Conservation (phyloP, 2,888 invertebrate species). For the Diaphora mendica region DNA sequence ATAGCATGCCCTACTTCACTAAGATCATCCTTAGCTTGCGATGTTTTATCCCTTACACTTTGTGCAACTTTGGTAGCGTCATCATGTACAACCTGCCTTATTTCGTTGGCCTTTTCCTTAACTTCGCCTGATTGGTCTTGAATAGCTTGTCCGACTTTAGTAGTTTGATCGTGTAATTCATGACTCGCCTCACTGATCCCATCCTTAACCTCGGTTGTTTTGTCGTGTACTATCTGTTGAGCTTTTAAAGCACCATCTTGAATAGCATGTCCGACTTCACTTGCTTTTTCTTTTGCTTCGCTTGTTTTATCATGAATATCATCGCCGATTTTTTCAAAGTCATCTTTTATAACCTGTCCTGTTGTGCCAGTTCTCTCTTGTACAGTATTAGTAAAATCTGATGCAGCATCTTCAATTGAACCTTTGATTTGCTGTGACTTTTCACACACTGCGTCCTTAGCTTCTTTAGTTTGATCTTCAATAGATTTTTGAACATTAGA, state of each 20-base stretch:
- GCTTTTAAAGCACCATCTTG: slow-evolving; percentile 54
- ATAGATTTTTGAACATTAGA: slow-evolving; percentile 50
- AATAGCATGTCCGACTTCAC: slow-evolving; percentile 37
- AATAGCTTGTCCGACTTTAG: slow-evolving; percentile 55
- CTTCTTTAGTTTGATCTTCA: slow-evolving; percentile 54
- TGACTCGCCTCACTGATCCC: slow-evolving; percentile 40
- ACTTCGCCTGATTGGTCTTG: slow-evolving; percentile 29
- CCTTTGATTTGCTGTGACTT: slow-evolving; percentile 55
- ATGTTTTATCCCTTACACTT: slow-evolving; percentile 43
- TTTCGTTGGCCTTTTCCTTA: slow-evolving; percentile 35
- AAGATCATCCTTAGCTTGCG: slow-evolving; percentile 24
- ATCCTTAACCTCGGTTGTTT: slow-evolving; percentile 21
- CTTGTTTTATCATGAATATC: slow-evolving; percentile 49
- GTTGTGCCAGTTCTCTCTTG: slow-evolving; percentile 48
- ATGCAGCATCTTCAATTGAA: slow-evolving; percentile 56
- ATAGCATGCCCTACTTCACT: slow-evolving; percentile 17
- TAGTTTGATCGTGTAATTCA: slow-evolving; percentile 39
- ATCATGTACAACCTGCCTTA: slow-evolving; percentile 40
- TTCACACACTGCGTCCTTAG: slow-evolving; percentile 51
- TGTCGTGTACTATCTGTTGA: slow-evolving; percentile 54
- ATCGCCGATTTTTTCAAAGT: slow-evolving; percentile 48
- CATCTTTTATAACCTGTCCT: slow-evolving; percentile 48
- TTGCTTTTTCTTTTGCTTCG: slow-evolving; percentile 43
- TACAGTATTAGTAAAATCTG: slow-evolving; percentile 54
- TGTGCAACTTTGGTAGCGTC: slow-evolving; percentile 48